Evolutionary conservation across 2,888 invertebrate species (phyloP).

Genomic region (Didymodactylos carnosus): DNA sequence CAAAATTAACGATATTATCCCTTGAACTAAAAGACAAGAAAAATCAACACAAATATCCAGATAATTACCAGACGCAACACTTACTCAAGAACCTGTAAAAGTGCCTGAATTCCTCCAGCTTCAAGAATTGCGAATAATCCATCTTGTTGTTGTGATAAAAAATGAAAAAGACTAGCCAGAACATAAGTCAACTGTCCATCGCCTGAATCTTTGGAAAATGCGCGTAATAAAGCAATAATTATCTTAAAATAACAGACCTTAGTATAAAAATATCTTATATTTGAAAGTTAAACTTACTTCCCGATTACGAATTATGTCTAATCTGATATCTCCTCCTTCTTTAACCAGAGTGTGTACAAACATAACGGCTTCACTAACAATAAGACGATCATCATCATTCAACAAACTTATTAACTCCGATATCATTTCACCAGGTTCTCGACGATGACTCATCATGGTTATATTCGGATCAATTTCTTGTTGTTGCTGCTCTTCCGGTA

Average conservation of each 20-base stretch:
- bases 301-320: neutral
- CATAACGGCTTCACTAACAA: neutral
- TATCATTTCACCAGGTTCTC: neutral
- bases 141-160: neutral
- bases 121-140: conserved; percentile 4
- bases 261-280: neutral
- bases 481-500: neutral
- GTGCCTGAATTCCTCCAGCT: neutral
- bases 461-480: neutral
- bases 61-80: neutral
- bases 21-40: neutral
- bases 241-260: neutral
- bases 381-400: neutral
- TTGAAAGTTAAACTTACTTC: neutral
- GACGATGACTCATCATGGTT: no score
- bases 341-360: neutral
- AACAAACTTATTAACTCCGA: neutral
- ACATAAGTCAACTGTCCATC: neutral
- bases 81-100: conserved; percentile 2
- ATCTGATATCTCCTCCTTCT: neutral
- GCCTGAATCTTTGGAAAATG: neutral
- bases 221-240: neutral
- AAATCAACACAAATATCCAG: neutral
- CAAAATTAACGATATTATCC: neutral
- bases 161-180: neutral